phyloP scores from a whole-genome alignment of 2,888 invertebrate genomes.

The Chirona hameri region DNA sequence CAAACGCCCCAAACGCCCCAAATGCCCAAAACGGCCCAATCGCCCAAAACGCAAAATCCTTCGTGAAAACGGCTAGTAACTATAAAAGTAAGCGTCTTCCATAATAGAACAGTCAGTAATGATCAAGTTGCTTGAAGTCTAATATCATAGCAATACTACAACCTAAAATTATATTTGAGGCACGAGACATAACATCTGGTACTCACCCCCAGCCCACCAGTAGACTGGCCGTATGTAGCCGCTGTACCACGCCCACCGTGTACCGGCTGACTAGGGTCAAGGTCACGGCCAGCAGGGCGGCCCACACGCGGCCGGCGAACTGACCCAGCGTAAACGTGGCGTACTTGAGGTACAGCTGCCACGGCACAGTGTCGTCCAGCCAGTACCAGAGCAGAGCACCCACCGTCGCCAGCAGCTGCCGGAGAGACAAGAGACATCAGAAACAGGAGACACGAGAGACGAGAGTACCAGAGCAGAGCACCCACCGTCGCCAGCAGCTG shows the following conservation, averaged over 20 bases:
- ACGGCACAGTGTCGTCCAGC: slow-evolving; percentile 56
- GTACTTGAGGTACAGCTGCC: slow-evolving; percentile 70
- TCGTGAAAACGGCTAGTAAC: too few species aligned
- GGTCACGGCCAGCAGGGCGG: slow-evolving; percentile 73
- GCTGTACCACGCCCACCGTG: slow-evolving; percentile 75
- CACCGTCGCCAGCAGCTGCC: slow-evolving; percentile 64
- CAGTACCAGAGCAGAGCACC: slow-evolving; percentile 73
- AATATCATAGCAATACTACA: too few species aligned
- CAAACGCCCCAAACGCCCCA: too few species aligned
- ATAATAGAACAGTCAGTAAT: too few species aligned
- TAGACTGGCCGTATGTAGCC: slow-evolving; percentile 66
- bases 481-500: too few species aligned
- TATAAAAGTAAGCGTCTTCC: too few species aligned
- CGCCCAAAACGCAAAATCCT: too few species aligned
- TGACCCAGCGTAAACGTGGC: slow-evolving; percentile 67
- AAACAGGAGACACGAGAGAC: too few species aligned
- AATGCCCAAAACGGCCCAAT: too few species aligned
- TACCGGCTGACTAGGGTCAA: slow-evolving; percentile 77
- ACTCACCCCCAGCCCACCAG: slow-evolving; percentile 58
- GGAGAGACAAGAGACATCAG: slow-evolving; percentile 42
- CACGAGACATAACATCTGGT: background rate
- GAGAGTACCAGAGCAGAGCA: too few species aligned
- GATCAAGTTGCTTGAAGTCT: too few species aligned
- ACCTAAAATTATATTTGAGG: too few species aligned
- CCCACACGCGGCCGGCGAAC: slow-evolving; percentile 79